phyloP scores from a whole-genome alignment of 1,140 invertebrate species.

The Drosophila suzukii region DNA sequence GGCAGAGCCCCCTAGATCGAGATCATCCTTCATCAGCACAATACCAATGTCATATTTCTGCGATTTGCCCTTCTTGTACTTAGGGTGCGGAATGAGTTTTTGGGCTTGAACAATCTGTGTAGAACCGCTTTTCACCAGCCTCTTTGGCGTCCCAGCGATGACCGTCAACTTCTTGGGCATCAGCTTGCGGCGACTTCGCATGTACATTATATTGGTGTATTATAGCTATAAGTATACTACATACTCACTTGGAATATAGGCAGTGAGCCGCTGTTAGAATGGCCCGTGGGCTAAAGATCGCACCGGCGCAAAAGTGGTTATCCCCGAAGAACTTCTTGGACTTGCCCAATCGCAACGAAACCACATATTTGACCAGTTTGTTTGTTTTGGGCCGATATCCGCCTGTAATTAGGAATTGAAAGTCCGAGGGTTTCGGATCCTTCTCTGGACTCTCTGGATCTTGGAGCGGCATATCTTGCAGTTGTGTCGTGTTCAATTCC shows the following conservation, averaged over 20 bases:
- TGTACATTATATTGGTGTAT: not conserved
- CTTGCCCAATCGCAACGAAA: conserved; percentile 13
- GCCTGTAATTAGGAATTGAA: conserved; percentile 55
- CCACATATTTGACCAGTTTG: conserved; percentile 34
- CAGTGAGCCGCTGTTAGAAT: conserved; percentile 72
- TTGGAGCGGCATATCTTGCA: not conserved
- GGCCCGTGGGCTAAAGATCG: conserved; percentile 27
- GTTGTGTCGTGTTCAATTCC: not conserved
- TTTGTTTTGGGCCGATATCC: conserved; percentile 53
- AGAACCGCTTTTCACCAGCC: conserved; percentile 14
- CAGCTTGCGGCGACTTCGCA: not conserved
- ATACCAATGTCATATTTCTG: conserved; percentile 49
- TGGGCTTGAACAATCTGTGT: conserved; percentile 31
- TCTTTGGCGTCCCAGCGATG: conserved; percentile 47
- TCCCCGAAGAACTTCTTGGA: conserved; percentile 38
- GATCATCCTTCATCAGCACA: conserved; percentile 19
- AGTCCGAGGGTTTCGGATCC: conserved; percentile 22
- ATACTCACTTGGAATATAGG: conserved; percentile 31
- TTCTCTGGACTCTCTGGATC: not conserved
- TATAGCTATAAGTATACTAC: not conserved
- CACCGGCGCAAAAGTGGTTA: conserved; percentile 63
- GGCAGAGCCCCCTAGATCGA: not conserved
- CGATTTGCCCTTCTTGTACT: conserved; percentile 3
- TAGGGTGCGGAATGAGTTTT: conserved; percentile 28
- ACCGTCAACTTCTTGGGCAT: conserved; percentile 9